Conservation (phyloP, 2,113 vertebrate genomes). For the Loxodonta africana region DNA sequence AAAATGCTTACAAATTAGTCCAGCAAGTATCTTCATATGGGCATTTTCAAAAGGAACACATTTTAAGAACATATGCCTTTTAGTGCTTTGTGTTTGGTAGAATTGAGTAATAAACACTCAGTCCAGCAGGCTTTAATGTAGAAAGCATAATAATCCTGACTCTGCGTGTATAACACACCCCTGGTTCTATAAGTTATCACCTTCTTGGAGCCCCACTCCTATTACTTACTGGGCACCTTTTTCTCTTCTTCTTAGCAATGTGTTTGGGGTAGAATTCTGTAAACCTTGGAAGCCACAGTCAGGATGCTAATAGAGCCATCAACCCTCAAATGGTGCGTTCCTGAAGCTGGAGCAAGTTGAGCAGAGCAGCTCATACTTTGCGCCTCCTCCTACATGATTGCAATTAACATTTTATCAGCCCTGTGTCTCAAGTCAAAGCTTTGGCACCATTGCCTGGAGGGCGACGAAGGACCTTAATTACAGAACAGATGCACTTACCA, state of each 20-base stretch:
- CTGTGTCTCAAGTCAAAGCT: constrained; percentile 47
- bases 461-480: constrained; percentile 61
- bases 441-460: constrained; percentile 59
- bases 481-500: constrained; percentile 61
- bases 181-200: neutral
- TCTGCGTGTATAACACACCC: fast-evolving
- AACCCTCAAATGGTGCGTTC: neutral
- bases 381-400: constrained; percentile 13
- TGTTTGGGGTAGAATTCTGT: neutral
- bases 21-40: constrained; percentile 11
- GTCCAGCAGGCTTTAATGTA: constrained; percentile 2
- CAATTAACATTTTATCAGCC: constrained; percentile 80
- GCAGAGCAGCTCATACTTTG: neutral
- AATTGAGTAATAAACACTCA: constrained; percentile 14
- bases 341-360: neutral
- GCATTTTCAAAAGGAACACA: neutral
- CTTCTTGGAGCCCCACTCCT: neutral
- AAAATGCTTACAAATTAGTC: neutral
- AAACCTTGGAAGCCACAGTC: constrained; percentile 25
- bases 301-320: neutral
- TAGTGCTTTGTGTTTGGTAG: neutral
- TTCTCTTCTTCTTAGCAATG: neutral
- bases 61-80: constrained; percentile 52
- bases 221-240: neutral
- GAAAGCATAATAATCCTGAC: neutral